Evolutionary conservation across 2,888 invertebrate genomes (phyloP).

Genomic region (Drosophila koepferae): DNA sequence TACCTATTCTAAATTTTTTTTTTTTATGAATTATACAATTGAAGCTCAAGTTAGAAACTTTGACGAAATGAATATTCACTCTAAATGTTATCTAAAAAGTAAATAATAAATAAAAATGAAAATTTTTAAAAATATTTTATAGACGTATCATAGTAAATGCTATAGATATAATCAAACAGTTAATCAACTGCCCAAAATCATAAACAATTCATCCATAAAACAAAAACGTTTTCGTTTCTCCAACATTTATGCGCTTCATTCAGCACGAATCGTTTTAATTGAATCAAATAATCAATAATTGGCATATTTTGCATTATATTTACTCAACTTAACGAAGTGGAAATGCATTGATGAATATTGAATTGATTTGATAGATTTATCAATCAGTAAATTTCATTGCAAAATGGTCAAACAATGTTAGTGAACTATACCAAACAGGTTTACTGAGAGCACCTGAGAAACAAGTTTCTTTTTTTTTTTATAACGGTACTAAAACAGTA

Average conservation of each 20-base stretch:
- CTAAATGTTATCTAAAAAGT: too few relatives aligned
- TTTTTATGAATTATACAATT: not conserved
- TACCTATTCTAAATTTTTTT: too few relatives aligned
- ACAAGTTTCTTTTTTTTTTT: not conserved
- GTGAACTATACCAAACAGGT: slow-evolving; percentile 9
- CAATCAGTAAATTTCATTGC: not conserved
- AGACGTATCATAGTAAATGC: not conserved
- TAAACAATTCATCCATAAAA: not conserved
- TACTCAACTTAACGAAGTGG: slow-evolving; percentile 12
- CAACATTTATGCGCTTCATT: slow-evolving; percentile 1
- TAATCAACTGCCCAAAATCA: not conserved
- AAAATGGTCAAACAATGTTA: slow-evolving; percentile 12
- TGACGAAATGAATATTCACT: not conserved
- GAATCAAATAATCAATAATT: slow-evolving; percentile 13
- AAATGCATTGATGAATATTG: slow-evolving; percentile 23
- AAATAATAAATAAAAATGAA: too few relatives aligned
- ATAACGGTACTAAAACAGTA: slow-evolving; percentile 8
- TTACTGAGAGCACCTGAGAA: not conserved
- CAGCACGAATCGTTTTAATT: slow-evolving; percentile 3
- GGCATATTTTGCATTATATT: slow-evolving; percentile 11
- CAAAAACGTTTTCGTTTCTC: not conserved
- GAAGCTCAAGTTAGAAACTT: not conserved
- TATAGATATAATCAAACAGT: not conserved
- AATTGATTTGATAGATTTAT: slow-evolving; percentile 6
- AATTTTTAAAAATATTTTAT: not conserved